These are phyloP conservation scores for Formica aserva DNA, from an alignment of 2,888 invertebrate genomes.

Conservation along the genomic window DNA sequence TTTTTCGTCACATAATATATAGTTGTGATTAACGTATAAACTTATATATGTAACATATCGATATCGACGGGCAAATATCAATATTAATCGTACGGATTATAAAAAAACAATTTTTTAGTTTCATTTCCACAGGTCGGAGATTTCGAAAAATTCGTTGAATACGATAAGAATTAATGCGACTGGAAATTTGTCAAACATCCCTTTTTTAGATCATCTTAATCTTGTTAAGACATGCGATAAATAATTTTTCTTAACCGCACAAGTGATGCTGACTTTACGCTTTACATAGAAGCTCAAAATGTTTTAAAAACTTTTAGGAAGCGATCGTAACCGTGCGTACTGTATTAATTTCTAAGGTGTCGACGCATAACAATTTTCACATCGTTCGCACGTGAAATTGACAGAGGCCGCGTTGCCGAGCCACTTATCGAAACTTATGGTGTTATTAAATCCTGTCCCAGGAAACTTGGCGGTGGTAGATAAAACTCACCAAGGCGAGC, in stretches of 20 bases:
- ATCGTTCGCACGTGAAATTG: conserved; percentile 27
- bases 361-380: conserved; percentile 52
- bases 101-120: background rate
- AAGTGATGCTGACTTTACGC: conserved; percentile 2
- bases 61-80: background rate
- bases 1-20: background rate
- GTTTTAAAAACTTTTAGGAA: conserved; percentile 37
- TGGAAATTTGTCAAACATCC: background rate
- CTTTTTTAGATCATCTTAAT: background rate
- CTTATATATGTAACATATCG: background rate
- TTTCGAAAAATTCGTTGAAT: background rate
- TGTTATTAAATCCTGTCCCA: conserved; percentile 53
- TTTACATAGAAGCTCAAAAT: conserved; percentile 8
- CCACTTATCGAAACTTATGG: conserved; percentile 41
- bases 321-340: conserved; percentile 21
- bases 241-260: background rate
- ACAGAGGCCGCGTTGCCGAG: conserved; percentile 16
- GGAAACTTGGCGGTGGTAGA: conserved; percentile 54
- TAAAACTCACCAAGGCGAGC: conserved; percentile 54
- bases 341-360: conserved; percentile 28
- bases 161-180: background rate
- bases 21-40: background rate
- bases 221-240: background rate
- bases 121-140: background rate
- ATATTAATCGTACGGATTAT: background rate